Evolutionary conservation across 2,113 vertebrate species (phyloP).

Genomic region (Dicrurus megarhynchus): DNA sequence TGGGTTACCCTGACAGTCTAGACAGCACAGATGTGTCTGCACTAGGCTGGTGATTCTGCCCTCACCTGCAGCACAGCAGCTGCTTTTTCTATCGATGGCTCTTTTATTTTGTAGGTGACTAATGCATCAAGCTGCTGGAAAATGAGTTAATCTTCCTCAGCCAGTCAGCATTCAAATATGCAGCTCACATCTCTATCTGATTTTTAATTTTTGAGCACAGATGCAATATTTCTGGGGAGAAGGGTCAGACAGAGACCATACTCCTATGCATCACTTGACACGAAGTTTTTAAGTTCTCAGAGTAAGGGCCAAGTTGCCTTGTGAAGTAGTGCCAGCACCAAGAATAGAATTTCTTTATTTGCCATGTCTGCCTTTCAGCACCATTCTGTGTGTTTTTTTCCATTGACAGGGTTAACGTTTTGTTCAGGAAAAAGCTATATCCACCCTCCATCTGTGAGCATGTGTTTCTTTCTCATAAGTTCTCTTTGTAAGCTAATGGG

Average conservation of each 20-base stretch:
- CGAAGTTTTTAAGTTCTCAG: background rate
- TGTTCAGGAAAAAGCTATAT: background rate
- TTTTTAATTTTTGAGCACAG: background rate
- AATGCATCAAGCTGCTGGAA: background rate
- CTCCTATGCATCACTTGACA: background rate
- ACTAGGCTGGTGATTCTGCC: background rate
- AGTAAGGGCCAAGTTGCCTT: background rate
- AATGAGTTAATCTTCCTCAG: background rate
- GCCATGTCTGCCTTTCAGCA: conserved; percentile 15
- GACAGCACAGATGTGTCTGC: background rate
- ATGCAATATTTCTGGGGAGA: background rate
- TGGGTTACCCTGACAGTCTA: conserved; percentile 3
- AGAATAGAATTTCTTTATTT: conserved; percentile 18
- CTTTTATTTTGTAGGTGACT: background rate
- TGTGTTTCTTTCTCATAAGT: conserved; percentile 12
- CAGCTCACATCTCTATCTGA: background rate
- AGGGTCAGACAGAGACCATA: background rate
- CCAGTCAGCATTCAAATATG: background rate
- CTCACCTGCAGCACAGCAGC: background rate
- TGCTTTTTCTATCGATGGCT: background rate
- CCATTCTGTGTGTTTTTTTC: background rate
- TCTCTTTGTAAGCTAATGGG: background rate
- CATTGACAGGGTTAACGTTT: background rate
- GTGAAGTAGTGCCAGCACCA: conserved; percentile 13
- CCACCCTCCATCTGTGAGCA: background rate